Conservation (phyloP, 2,888 invertebrate species). For the Amphipoea lucens region DNA sequence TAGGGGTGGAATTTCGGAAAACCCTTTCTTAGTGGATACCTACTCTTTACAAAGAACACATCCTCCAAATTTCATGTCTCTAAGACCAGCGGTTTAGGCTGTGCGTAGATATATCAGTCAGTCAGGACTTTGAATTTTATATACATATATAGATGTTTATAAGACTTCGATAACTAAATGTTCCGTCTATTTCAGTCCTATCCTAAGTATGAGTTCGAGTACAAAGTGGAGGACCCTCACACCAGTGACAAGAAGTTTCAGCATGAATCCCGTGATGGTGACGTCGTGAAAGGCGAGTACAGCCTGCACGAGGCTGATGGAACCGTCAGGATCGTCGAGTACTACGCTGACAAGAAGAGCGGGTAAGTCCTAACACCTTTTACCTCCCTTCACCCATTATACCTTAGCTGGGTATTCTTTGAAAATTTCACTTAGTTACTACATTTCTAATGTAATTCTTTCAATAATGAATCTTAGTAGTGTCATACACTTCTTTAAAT, state of each 20-base stretch:
- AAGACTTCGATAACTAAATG: constrained; percentile 3
- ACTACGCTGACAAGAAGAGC: constrained; percentile 82
- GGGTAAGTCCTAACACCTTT: constrained; percentile 27
- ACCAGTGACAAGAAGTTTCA: constrained; percentile 89
- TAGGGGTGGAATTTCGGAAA: no score
- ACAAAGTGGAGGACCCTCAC: constrained; percentile 86
- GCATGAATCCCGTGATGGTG: constrained; percentile 87
- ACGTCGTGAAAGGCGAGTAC: constrained; percentile 90
- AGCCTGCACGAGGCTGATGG: constrained; percentile 85
- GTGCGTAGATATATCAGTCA: no score
- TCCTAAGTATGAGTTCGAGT: constrained; percentile 86
- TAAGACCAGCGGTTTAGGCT: no score
- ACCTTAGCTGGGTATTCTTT: not conserved
- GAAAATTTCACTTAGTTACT: not conserved
- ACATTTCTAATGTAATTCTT: not conserved
- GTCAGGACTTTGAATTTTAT: no score
- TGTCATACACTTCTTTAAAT: not conserved
- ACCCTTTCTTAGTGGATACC: no score
- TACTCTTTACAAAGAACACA: no score
- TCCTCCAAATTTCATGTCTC: no score
- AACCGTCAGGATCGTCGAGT: constrained; percentile 84
- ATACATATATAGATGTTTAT: no score
- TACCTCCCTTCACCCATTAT: not conserved
- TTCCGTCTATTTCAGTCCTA: constrained; percentile 69
- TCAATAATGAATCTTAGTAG: not conserved